Evolutionary conservation across 2,888 invertebrate species (phyloP).

Genomic region (Meloe dianella): DNA sequence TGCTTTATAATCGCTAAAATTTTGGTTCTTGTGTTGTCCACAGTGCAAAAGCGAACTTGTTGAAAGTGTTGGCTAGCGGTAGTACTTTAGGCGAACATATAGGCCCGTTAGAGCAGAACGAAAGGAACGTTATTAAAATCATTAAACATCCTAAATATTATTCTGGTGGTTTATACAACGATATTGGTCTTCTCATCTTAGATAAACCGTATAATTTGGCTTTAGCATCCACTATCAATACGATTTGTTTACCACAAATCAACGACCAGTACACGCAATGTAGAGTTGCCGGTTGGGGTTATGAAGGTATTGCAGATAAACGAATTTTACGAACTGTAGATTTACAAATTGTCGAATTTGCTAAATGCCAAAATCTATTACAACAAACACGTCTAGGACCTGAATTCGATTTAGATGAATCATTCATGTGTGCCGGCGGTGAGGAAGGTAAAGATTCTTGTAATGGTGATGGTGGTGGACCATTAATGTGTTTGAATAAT

Average conservation of each 20-base stretch:
- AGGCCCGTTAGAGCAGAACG: conserved; percentile 61
- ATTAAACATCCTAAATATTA: conserved; percentile 63
- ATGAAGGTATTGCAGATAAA: conserved; percentile 55
- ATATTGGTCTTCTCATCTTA: conserved; percentile 71
- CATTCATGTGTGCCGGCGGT: conserved; percentile 83
- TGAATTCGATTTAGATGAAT: conserved; percentile 69
- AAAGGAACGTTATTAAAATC: conserved; percentile 62
- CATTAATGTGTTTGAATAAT: conserved; percentile 54
- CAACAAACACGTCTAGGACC: conserved; percentile 70
- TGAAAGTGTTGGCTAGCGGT: conserved; percentile 75
- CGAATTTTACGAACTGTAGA: conserved; percentile 73
- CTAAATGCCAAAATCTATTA: conserved; percentile 67
- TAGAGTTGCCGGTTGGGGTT: conserved; percentile 79
- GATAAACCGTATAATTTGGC: conserved; percentile 60
- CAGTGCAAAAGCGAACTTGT: conserved; percentile 22
- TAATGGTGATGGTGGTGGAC: conserved; percentile 45
- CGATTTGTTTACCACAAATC: conserved; percentile 69
- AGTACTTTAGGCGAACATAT: conserved; percentile 55
- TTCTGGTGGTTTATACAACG: conserved; percentile 66
- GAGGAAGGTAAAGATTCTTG: conserved; percentile 77
- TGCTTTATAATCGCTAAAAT: too few relatives aligned
- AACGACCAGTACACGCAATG: conserved; percentile 64
- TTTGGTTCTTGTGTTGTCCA: too few relatives aligned
- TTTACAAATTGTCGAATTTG: conserved; percentile 68
- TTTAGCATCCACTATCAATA: conserved; percentile 68